phyloP scores from a whole-genome alignment of 2,797 vertebrate species.

The Sebastes vulpes region DNA sequence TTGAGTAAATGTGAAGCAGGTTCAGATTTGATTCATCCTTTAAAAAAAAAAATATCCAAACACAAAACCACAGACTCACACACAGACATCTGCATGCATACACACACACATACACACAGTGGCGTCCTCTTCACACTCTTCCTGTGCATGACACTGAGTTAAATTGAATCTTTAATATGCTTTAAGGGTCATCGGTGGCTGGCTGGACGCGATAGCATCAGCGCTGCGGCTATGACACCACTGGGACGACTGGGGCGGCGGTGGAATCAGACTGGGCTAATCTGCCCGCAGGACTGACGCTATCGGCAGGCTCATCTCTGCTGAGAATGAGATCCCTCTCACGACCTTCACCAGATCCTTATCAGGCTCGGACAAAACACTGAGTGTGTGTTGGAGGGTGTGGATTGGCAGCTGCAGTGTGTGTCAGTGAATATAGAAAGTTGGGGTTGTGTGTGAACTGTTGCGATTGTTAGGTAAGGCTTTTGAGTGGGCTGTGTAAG shows the following conservation, averaged over 20 bases:
- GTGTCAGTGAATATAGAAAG: constrained; percentile 11
- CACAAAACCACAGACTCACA: constrained; percentile 4
- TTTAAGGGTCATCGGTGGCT: constrained; percentile 68
- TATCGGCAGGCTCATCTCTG: constrained; percentile 80
- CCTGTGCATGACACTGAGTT: constrained; percentile 27
- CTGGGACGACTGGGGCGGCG: constrained; percentile 60
- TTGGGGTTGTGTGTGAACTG: constrained; percentile 24
- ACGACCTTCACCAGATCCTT: constrained; percentile 83
- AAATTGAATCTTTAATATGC: constrained; percentile 69
- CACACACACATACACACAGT: background rate
- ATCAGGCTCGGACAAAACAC: constrained; percentile 64
- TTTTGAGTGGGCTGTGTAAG: background rate
- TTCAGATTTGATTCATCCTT: constrained; percentile 31
- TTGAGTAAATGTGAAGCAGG: constrained; percentile 22
- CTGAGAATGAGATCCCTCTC: constrained; percentile 81
- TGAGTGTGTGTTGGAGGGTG: constrained; percentile 27
- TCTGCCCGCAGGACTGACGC: constrained; percentile 70
- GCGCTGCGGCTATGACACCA: constrained; percentile 72
- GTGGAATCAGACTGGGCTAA: constrained; percentile 71
- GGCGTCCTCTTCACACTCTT: constrained; percentile 8
- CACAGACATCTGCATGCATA: background rate
- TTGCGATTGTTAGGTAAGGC: constrained; percentile 18
- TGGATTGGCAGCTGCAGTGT: constrained; percentile 2
- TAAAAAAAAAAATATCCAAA: constrained; percentile 21
- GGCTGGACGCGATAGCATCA: constrained; percentile 71